Evolutionary conservation across 2,113 vertebrate genomes (phyloP).

Genomic region (Siphamia tubifer): DNA sequence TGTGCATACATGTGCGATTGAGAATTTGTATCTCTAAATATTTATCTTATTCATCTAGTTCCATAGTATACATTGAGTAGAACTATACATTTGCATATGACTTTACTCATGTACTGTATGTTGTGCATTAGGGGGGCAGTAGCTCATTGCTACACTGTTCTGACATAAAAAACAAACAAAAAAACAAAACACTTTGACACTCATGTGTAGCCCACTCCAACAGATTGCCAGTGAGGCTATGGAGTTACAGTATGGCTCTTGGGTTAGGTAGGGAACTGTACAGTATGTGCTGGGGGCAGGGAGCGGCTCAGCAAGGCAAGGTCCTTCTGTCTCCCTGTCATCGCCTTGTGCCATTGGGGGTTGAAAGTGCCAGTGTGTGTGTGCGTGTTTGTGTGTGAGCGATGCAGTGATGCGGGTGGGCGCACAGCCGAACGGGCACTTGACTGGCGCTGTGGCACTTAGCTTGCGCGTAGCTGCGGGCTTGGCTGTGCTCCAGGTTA

Average conservation of each 20-base stretch:
- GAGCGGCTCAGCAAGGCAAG: slow-evolving; percentile 65
- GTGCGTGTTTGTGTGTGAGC: slow-evolving; percentile 47
- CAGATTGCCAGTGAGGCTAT: slow-evolving; percentile 30
- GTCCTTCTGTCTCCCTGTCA: slow-evolving; percentile 78
- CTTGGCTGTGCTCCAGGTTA: slow-evolving; percentile 71
- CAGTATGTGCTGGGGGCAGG: slow-evolving; percentile 70
- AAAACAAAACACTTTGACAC: not conserved
- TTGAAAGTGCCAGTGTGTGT: slow-evolving; percentile 69
- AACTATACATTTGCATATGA: not conserved
- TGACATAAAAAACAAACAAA: not conserved
- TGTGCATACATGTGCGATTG: not conserved
- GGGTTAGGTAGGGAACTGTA: slow-evolving; percentile 52
- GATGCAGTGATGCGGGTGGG: slow-evolving; percentile 63
- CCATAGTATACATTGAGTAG: too few relatives aligned
- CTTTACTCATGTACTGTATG: slow-evolving; percentile 17
- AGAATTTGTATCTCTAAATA: slow-evolving; percentile 12
- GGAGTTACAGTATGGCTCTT: slow-evolving; percentile 43
- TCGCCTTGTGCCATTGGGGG: slow-evolving; percentile 67
- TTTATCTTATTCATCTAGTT: not conserved
- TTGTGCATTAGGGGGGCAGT: slow-evolving; percentile 1
- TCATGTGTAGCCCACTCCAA: slow-evolving; percentile 12
- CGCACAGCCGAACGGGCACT: slow-evolving; percentile 76
- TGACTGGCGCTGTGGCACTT: slow-evolving; percentile 76
- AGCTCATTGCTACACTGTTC: slow-evolving; percentile 2
- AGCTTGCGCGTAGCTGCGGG: slow-evolving; percentile 70